Conservation (phyloP, 2,888 invertebrate genomes). For the Lacanobia oleracea region DNA sequence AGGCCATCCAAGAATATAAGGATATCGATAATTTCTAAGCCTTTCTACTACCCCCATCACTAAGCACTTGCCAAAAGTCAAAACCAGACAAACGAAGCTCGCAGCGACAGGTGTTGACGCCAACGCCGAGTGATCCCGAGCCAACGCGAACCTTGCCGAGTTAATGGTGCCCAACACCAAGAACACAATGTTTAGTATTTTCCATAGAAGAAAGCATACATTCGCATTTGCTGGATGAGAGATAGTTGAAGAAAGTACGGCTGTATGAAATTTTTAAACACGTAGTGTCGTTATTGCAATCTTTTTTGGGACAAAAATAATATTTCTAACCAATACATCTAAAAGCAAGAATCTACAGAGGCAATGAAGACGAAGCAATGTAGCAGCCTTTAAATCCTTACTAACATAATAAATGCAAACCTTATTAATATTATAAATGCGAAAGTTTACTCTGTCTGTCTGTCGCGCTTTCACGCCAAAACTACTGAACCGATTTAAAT, state of each 20-base stretch:
- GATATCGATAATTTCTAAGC: constrained; percentile 39
- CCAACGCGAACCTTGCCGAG: constrained; percentile 56
- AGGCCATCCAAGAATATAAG: neutral
- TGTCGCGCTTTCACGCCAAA: too few species aligned
- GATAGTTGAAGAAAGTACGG: neutral
- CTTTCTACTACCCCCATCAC: constrained; percentile 51
- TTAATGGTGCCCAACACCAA: constrained; percentile 42
- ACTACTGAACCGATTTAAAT: too few species aligned
- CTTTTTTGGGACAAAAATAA: too few species aligned
- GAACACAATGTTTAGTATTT: constrained; percentile 29
- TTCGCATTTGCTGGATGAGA: neutral
- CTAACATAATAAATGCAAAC: too few species aligned
- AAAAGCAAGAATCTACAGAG: too few species aligned
- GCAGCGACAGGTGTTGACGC: constrained; percentile 81
- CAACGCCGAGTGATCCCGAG: constrained; percentile 50
- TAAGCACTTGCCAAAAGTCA: constrained; percentile 58
- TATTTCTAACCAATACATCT: too few species aligned
- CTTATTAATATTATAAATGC: too few species aligned
- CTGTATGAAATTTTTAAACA: too few species aligned
- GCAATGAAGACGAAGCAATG: too few species aligned
- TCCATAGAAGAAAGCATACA: neutral
- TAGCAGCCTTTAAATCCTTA: too few species aligned
- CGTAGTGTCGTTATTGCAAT: too few species aligned
- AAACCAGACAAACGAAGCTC: constrained; percentile 76
- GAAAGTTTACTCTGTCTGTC: too few species aligned